These are phyloP conservation scores for Aplochiton taeniatus DNA, from an alignment of 2,797 vertebrate genomes.

Conservation along the genomic window DNA sequence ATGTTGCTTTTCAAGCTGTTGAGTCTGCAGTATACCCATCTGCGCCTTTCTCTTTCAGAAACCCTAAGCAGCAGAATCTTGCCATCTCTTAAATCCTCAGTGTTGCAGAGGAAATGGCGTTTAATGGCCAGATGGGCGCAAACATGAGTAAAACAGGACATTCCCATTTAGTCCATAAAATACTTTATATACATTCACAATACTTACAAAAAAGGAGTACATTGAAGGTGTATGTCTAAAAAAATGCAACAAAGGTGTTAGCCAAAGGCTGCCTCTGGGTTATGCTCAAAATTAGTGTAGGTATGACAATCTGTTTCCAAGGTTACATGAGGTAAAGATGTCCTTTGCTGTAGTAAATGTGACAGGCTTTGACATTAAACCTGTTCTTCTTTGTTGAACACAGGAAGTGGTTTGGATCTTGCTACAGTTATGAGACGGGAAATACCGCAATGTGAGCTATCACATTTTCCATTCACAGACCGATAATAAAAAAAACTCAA, in stretches of 20 bases:
- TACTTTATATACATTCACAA: constrained; percentile 48
- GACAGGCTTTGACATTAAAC: constrained; percentile 25
- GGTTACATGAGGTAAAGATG: constrained; percentile 46
- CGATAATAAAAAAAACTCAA: constrained; percentile 32
- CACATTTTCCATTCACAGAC: constrained; percentile 67
- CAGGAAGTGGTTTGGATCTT: constrained; percentile 72
- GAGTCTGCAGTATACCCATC: constrained; percentile 70
- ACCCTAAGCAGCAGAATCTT: constrained; percentile 42
- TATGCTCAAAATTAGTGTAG: constrained; percentile 24
- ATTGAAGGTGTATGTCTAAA: too few relatives aligned
- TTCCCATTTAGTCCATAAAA: constrained; percentile 44
- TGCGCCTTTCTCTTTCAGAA: constrained; percentile 60
- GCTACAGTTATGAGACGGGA: constrained; percentile 48
- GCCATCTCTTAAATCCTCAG: constrained; percentile 42
- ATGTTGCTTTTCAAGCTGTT: constrained; percentile 79
- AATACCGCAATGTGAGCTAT: constrained; percentile 47
- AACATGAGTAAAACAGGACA: constrained; percentile 23
- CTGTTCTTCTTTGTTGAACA: constrained; percentile 47
- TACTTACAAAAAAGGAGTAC: neutral
- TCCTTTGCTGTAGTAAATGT: constrained; percentile 42
- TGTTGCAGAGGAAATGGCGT: constrained; percentile 30
- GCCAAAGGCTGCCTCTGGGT: too few relatives aligned
- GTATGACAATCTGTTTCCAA: constrained; percentile 49
- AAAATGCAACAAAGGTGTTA: too few relatives aligned
- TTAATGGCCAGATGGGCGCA: constrained; percentile 44